Percentiles rank a stretch among this genome's conserved stretches.
These are phyloP conservation scores for Volucella inanis DNA, from an alignment of 2,888 invertebrate genomes.

Conservation along the genomic window DNA sequence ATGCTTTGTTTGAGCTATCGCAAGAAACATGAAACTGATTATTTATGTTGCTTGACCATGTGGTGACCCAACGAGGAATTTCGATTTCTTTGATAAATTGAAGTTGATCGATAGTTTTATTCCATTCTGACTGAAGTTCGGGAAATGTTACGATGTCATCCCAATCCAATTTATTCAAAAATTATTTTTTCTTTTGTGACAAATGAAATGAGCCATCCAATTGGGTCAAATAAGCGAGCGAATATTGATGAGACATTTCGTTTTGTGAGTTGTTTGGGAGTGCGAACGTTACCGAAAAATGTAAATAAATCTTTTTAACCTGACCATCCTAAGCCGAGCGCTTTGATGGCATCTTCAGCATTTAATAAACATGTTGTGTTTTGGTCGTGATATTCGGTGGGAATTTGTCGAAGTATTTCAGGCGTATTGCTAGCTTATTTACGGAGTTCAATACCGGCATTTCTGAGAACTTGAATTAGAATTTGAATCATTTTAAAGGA, in stretches of 20 bases:
- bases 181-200: too few relatives aligned
- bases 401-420: too few relatives aligned
- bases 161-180: too few relatives aligned
- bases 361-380: too few relatives aligned
- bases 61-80: constrained; percentile 26
- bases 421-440: too few relatives aligned
- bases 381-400: too few relatives aligned
- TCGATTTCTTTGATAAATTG: constrained; percentile 32
- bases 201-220: too few relatives aligned
- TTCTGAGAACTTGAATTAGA: constrained; percentile 8
- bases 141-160: constrained; percentile 19
- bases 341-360: too few relatives aligned
- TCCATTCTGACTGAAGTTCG: constrained; percentile 23
- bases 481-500: constrained; percentile 19
- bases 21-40: constrained; percentile 27
- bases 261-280: too few relatives aligned
- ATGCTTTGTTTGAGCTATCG: constrained; percentile 34
- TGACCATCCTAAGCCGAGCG: too few relatives aligned
- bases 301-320: constrained; percentile 6
- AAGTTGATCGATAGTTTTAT: constrained; percentile 20
- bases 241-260: constrained; percentile 3
- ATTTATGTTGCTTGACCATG: too few relatives aligned
- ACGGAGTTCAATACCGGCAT: constrained; percentile 2
- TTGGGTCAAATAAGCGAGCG: constrained; percentile 15
- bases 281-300: background rate